Base-by-base conservation (phyloP, 2,888 invertebrate species). In the Cryptocephalus moraei region DNA sequence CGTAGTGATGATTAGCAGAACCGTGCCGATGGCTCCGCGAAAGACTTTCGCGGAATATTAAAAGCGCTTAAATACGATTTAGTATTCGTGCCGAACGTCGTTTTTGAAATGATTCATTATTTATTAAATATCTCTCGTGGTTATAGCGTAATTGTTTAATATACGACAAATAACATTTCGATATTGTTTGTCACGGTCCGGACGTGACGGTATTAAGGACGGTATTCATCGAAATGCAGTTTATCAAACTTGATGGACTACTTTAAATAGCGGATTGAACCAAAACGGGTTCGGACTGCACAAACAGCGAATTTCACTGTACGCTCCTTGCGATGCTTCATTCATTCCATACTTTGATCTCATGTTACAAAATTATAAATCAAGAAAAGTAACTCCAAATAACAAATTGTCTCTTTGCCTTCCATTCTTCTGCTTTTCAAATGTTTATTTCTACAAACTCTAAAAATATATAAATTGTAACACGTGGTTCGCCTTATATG, bases 1-100 rank as follows among this genome's bases (percentile, higher is more conserved):
- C 63, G 63, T 63, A 53, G 49, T 49, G 60, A 60, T 62, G 63
- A 62, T 62, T 62, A 62, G 62, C 56, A 51, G 54, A 56, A 50
- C 55, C 61, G 61, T 61, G 61, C 57, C 57, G 56, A 61, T 58
- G 56, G 56, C 49, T 48, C 22, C 22, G 47, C 50, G 39, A 46
- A 51, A 49, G 47, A 54, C 57, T 42, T 39, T 39, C 39, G 42
- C 45, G 57, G 62, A 58, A 61, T 62, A 55, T 55, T 58, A 61
- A 62, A 61, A 56, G 53, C 53, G 52, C 52, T 57, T 58, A 60
- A 60, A 56, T 51, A 56, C 51, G 54, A 52, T 55, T 62, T 62
- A 60, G 60, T 61, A 62, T 62, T 60, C 62, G 45, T 54, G 46
- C 45, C 39, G 47, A 55, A 53, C 56, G 53, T 44, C 55, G 53